These are phyloP conservation scores for Anhinga anhinga DNA, from an alignment of 2,113 vertebrate genomes.

Conservation along the genomic window DNA sequence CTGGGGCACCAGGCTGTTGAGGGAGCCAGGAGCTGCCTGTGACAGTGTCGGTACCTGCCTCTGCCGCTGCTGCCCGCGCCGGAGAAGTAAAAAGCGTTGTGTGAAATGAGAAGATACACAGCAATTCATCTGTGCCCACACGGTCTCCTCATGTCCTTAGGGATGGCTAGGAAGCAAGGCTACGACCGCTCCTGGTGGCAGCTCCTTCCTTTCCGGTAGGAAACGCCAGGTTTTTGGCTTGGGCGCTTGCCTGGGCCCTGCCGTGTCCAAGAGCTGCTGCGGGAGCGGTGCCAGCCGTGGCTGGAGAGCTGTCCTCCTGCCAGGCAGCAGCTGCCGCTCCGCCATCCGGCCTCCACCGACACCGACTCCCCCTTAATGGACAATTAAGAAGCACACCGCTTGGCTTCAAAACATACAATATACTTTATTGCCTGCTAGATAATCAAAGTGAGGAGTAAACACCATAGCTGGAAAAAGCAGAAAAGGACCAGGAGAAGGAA, in stretches of 20 bases:
- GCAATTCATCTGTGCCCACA: background rate
- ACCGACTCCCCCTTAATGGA: background rate
- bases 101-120: rapidly evolving
- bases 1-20: rapidly evolving
- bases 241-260: background rate
- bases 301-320: background rate
- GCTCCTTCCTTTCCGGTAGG: background rate
- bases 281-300: background rate
- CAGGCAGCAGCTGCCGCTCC: background rate
- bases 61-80: rapidly evolving
- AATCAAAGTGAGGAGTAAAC: slow-evolving; percentile 70
- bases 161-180: background rate
- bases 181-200: background rate
- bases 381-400: slow-evolving; percentile 42
- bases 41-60: background rate
- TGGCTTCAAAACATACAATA: slow-evolving; percentile 71
- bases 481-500: slow-evolving; percentile 65
- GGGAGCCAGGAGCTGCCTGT: background rate
- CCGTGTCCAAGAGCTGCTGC: background rate
- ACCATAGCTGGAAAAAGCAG: slow-evolving; percentile 73
- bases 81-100: background rate
- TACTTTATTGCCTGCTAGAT: slow-evolving; percentile 76
- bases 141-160: rapidly evolving
- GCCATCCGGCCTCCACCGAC: rapidly evolving
- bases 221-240: background rate